Base-by-base conservation (phyloP, 2,113 vertebrate genomes). In the Microcebus lehilahytsara region DNA sequence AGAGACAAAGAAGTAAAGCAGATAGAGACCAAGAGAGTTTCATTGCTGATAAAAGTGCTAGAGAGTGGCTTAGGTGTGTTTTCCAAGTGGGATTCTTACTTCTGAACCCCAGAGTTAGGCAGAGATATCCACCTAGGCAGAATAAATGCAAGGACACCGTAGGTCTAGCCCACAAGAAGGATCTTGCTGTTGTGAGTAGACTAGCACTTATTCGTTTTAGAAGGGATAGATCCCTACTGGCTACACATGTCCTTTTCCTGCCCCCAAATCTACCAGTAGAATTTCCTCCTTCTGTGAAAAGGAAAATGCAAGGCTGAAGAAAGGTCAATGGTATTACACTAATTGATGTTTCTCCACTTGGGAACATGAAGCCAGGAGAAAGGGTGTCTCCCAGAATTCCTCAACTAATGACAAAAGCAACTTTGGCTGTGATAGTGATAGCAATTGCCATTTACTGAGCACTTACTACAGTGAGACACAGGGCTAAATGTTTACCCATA, bases 31-130 rank as follows among this genome's bases (percentile, higher is more conserved):
- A 88, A 95, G 60, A 92, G 58, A 79, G 51, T 37, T 77, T 85
- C 84, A 88, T 84, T 97, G 93, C 40, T 75, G 30, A 93, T 72
- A 42, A 56, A 91, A 97, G 19, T 85, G 25, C 23, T 90, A 72
- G 32, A 87, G 89, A 56, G 34, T 80, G 64, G 3, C 3, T 88
- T 80, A 94, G 19, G 34, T 87, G 32, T 96, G 16, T 87, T 93
- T 91, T 20, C 16, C 51, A 85, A 84, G 25, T 91, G 32, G 19
- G 4, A 17, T 95, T 95, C 27, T 56, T 87, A 84, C 78, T 90
- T 85, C 30, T 85, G 62, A 77, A 56, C 66, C 42, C 89, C 51
- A 96, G 32, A 91, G 85, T 96, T 88, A 88, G 77, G 27, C 66
- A 96, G 64, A 94, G 17, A 91, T 69, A n/a, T 17, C 13, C 32